Base-by-base conservation (phyloP, 2,888 invertebrate species). In the Augiades crinisus region DNA sequence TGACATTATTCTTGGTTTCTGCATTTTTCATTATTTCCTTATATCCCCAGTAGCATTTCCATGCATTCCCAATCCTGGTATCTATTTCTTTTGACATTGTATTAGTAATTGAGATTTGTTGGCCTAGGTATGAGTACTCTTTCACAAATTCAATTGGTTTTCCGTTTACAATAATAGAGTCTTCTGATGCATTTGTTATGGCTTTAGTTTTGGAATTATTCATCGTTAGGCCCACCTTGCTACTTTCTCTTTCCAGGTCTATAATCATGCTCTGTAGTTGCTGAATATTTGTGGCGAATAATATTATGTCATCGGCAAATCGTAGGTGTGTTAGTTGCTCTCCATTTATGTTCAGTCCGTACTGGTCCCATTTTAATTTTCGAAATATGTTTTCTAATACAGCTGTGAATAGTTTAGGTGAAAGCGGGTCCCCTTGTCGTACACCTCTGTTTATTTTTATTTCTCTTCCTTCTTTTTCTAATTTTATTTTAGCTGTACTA, bases 311-410 rank as follows among this genome's bases (percentile, higher is more conserved):
- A 12, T n/a, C n/a, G n/a, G n/a, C n/a, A n/a, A n/a, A n/a, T n/a
- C n/a, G n/a, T n/a, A n/a, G n/a, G n/a, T n/a, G 34, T 56, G 49
- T 46, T 27, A 53, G 30, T 7, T 22, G 13, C 45, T 33, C 41
- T 0, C 55, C 53, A 8, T 50, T 49, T 21, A 55, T 47, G 19
- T 53, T 53, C 2, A 53, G n/a, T n/a, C 53, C 49, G 37, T 41
- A 41, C 7, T 45, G 19, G 10, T 41, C 30, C 53, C 50, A 53
- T 5, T 46, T 30, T 4, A 53, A 7, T 5, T 49, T 38, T 3
- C 46, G 14, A 21, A 56, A 53, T 19, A 53, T n/a, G 1, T 44
- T 45, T 13, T 53, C 31, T 14, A 53, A 8, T 10, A 47, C 47
- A 2, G 38, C 38, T 21, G 47, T 22, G 14, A 50, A 50, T 2